These are phyloP conservation scores for Bombus haemorrhoidalis DNA, from an alignment of 1,140 invertebrate species.

Conservation along the genomic window DNA sequence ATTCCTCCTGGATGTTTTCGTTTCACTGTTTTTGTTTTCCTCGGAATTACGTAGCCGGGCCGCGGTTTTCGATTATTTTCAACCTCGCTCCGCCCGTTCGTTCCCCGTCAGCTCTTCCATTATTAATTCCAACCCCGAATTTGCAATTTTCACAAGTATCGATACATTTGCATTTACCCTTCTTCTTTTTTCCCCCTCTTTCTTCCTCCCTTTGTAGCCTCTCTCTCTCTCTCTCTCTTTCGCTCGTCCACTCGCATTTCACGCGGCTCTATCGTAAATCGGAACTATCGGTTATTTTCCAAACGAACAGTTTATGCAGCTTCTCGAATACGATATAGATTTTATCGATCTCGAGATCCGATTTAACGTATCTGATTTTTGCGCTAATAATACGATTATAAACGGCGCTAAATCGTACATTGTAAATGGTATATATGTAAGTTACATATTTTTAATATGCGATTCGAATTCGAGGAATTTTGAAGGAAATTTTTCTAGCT, in stretches of 20 bases:
- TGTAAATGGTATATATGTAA: no score
- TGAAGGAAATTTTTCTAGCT: neutral
- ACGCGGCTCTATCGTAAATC: neutral
- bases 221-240: neutral
- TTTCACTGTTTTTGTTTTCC: conserved; percentile 42
- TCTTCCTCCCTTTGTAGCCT: neutral
- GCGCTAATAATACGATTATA: neutral
- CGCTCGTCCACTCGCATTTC: no score
- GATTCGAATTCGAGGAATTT: neutral
- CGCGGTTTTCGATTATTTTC: conserved; percentile 29
- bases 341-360: neutral
- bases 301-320: neutral
- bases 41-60: neutral
- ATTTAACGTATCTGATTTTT: neutral
- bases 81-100: neutral
- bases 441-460: neutral
- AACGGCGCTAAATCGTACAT: neutral
- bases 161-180: conserved; percentile 24
- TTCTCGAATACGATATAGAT: neutral
- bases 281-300: neutral
- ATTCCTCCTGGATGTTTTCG: conserved; percentile 30
- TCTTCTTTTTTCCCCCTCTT: neutral
- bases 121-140: conserved; percentile 38
- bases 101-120: neutral
- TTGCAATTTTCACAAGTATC: conserved; percentile 44